Conservation (phyloP, 2,113 vertebrate genomes). For the Pachyramphus minor region DNA sequence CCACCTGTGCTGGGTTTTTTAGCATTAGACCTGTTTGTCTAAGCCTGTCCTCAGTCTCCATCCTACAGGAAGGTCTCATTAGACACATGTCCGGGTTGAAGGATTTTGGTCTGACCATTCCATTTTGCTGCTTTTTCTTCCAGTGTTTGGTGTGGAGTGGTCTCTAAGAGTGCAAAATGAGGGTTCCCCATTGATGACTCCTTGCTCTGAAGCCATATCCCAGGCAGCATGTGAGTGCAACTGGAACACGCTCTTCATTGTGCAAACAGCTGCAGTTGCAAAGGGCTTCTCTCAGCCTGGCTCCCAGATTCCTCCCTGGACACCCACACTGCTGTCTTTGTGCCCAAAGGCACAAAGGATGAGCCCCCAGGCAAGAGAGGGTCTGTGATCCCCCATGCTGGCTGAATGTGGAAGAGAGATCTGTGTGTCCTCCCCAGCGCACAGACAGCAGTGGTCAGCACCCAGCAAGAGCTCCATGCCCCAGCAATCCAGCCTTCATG, state of each 20-base stretch:
- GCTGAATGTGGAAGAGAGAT: neutral
- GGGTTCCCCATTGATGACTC: fast-evolving
- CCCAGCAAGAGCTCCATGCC: neutral
- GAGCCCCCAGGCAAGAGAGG: neutral
- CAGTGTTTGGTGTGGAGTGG: neutral
- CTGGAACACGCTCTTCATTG: neutral
- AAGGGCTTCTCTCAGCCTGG: neutral
- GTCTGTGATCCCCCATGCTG: neutral
- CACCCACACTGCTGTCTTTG: neutral
- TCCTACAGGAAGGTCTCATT: neutral
- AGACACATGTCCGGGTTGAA: neutral
- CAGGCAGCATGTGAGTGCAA: neutral
- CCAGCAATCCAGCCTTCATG: neutral
- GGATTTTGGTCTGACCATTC: neutral
- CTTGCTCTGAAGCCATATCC: neutral
- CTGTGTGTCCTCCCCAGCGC: neutral
- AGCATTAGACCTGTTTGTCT: neutral
- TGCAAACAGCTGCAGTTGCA: neutral
- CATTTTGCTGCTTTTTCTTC: neutral
- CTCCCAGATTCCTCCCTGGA: neutral
- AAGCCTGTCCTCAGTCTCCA: neutral
- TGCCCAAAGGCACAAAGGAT: neutral
- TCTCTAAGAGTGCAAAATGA: neutral
- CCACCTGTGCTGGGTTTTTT: neutral
- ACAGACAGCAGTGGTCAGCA: neutral